Percentiles rank a stretch among this genome's conserved stretches.
Evolutionary conservation across 53 echinoderm and acorn worm genomes (phyloP).

Genomic region (Zoroaster sp.): DNA sequence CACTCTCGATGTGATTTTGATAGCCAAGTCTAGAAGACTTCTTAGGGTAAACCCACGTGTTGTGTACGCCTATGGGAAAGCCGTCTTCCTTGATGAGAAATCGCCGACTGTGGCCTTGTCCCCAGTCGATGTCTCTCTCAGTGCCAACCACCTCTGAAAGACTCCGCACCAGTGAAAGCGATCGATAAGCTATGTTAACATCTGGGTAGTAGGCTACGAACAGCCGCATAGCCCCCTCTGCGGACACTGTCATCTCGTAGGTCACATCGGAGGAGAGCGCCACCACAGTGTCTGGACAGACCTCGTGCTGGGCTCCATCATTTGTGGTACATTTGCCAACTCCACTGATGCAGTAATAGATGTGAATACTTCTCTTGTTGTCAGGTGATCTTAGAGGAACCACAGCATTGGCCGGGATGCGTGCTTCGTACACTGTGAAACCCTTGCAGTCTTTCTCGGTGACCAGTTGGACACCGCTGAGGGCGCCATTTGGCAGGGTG

Average conservation of each 20-base stretch:
- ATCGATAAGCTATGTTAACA: not conserved
- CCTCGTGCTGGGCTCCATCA: not conserved
- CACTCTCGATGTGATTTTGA: conserved; percentile 30
- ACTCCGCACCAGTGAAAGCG: not conserved
- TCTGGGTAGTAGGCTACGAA: conserved; percentile 34
- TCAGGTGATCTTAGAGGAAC: conserved; percentile 16
- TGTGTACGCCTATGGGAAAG: conserved; percentile 35
- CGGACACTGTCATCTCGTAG: not conserved
- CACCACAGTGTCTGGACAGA: conserved; percentile 15
- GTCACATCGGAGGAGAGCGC: conserved; percentile 41
- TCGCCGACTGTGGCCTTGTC: conserved; percentile 35
- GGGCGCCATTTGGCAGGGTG: conserved; percentile 19
- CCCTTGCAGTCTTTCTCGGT: not conserved
- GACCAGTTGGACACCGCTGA: conserved; percentile 17
- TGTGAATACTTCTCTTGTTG: not conserved
- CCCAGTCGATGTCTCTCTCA: conserved; percentile 47
- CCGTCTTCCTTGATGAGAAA: conserved; percentile 18
- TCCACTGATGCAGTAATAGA: conserved; percentile 46
- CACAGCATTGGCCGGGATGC: not conserved
- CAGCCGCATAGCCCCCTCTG: conserved; percentile 10
- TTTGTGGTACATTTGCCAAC: not conserved
- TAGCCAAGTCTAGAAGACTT: not conserved
- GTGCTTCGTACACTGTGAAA: conserved; percentile 25
- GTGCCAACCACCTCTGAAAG: conserved; percentile 13
- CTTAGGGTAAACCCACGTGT: not conserved